These are phyloP conservation scores for Montipora foliosa DNA, from an alignment of 64 coral and sea anemone species.

Conservation along the genomic window DNA sequence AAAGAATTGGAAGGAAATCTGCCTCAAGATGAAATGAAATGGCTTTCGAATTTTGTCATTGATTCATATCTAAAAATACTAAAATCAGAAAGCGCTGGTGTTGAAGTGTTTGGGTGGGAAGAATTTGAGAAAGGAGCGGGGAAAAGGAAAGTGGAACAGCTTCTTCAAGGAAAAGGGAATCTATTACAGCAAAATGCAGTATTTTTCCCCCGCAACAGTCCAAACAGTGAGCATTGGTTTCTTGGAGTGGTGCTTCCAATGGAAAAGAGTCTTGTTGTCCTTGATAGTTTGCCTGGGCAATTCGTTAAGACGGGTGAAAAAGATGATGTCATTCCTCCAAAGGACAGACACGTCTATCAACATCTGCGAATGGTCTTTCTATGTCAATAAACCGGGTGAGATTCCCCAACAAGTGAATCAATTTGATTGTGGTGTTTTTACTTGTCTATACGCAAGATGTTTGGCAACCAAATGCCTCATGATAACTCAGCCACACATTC, in stretches of 20 bases:
- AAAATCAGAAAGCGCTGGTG: no score
- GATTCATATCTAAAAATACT: no score
- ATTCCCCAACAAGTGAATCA: slow-evolving; percentile 53
- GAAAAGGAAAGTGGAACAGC: no score
- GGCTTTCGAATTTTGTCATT: no score
- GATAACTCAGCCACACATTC: slow-evolving; percentile 32
- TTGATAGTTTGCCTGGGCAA: slow-evolving; percentile 15
- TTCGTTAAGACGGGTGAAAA: slow-evolving; percentile 14
- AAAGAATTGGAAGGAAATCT: no score
- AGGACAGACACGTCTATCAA: not conserved
- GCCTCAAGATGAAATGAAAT: no score
- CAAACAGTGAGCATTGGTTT: not conserved
- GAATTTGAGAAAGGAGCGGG: no score
- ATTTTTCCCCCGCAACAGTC: not conserved
- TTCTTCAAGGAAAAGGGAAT: no score
- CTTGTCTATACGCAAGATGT: slow-evolving; percentile 64
- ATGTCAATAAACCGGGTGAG: slow-evolving; percentile 39
- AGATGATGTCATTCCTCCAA: slow-evolving; percentile 35
- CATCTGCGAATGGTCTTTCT: slow-evolving; percentile 37
- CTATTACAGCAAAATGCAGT: no score
- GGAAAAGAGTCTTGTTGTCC: not conserved
- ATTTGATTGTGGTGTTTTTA: slow-evolving; percentile 64
- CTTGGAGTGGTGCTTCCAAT: not conserved
- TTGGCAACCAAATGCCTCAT: slow-evolving; percentile 46
- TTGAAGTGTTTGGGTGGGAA: no score